Evolutionary conservation across 2,797 vertebrate genomes (phyloP).

Genomic region (Phyllotis vaccarum): DNA sequence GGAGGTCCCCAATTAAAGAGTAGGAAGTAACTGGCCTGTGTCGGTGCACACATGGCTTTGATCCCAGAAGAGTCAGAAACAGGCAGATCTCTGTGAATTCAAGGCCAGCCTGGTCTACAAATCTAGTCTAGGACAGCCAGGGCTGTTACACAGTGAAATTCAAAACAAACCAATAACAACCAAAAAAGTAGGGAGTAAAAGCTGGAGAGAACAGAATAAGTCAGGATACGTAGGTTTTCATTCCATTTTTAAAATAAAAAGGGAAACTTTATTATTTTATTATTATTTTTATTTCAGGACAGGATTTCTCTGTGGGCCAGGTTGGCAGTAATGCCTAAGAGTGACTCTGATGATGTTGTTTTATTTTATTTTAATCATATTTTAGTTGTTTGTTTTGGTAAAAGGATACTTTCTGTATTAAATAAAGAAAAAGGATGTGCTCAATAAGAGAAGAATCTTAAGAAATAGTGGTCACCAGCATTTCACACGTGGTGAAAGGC

Average conservation of each 20-base stretch:
- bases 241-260: background rate
- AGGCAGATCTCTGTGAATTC: background rate
- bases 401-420: background rate
- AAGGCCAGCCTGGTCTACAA: background rate
- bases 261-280: too few relatives aligned
- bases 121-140: background rate
- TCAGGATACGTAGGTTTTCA: background rate
- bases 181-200: background rate
- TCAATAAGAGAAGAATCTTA: slow-evolving; percentile 43
- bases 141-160: background rate
- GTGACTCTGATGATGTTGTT: too few relatives aligned
- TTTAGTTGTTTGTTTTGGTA: background rate
- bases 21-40: background rate
- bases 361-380: slow-evolving; percentile 51
- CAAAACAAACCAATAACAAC: background rate
- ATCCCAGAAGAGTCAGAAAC: background rate
- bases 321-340: background rate
- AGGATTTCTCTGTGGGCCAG: too few relatives aligned
- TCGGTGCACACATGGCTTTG: background rate
- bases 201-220: background rate
- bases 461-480: background rate
- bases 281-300: too few relatives aligned
- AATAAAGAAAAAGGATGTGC: slow-evolving; percentile 6
- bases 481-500: slow-evolving; percentile 10
- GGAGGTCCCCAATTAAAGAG: background rate